These are phyloP conservation scores for Chaetura pelagica DNA, from an alignment of 2,113 vertebrate genomes.

Conservation along the genomic window DNA sequence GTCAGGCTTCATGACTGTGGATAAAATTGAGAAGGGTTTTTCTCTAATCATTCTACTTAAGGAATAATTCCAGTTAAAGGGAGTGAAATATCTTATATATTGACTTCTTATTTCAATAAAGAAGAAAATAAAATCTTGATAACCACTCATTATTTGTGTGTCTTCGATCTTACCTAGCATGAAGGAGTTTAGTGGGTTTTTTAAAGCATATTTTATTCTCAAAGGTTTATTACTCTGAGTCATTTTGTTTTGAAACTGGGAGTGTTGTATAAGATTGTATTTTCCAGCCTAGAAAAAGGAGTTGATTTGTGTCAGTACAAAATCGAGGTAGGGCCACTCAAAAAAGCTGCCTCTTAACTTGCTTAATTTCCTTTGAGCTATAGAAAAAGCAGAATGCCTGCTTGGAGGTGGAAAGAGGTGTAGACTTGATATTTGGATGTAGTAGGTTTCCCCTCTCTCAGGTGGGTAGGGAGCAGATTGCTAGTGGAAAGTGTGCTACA, in stretches of 20 bases:
- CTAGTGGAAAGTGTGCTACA: background rate
- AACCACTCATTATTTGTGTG: background rate
- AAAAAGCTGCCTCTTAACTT: background rate
- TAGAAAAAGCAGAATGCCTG: constrained; percentile 11
- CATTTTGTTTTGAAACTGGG: background rate
- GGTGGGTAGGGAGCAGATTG: background rate
- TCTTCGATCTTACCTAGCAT: background rate
- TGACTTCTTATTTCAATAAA: background rate
- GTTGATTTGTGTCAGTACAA: background rate
- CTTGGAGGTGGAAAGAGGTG: background rate
- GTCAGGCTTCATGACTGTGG: background rate
- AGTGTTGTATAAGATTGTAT: constrained; percentile 1
- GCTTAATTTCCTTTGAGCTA: constrained; percentile 26
- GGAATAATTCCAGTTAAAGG: background rate
- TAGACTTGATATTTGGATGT: background rate
- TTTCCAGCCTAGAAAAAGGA: background rate
- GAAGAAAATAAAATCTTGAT: background rate
- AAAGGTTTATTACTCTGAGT: background rate
- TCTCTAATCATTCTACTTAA: background rate
- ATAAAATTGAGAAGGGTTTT: background rate
- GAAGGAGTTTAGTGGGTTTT: background rate
- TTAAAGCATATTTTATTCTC: background rate
- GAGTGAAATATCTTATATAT: background rate
- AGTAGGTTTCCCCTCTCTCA: background rate
- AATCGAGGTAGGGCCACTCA: background rate